A percentile compares a stretch with the other conserved stretches of the same genome.
Conservation (phyloP, 1,140 invertebrate species). For the Tribolium castaneum region DNA sequence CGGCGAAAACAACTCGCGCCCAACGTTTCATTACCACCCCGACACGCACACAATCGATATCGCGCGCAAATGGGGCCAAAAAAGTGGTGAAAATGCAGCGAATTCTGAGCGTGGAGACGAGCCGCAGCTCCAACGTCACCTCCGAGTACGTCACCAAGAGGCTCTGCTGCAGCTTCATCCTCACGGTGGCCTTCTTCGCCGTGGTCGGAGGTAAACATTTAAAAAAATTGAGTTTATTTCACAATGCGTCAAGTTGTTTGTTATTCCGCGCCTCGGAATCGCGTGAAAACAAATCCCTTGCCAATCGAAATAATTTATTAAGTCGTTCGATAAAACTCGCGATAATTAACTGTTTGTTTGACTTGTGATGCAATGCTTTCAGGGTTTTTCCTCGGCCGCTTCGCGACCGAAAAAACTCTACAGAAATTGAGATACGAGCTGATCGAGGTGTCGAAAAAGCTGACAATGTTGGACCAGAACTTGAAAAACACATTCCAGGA, state of each 20-base stretch:
- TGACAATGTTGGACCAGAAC: conserved; percentile 34
- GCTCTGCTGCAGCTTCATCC: conserved; percentile 66
- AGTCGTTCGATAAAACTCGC: neutral
- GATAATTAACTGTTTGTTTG: conserved; percentile 20
- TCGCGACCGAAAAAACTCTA: conserved; percentile 62
- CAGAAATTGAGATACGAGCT: conserved; percentile 40
- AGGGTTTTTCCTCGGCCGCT: conserved; percentile 65
- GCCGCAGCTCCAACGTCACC: conserved; percentile 38
- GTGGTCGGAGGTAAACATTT: conserved; percentile 62
- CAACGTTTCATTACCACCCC: conserved; percentile 28
- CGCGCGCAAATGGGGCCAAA: neutral
- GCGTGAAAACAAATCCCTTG: conserved; percentile 11
- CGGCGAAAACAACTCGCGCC: neutral
- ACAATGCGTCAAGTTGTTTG: neutral
- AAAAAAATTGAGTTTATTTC: neutral
- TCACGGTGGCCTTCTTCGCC: conserved; percentile 66
- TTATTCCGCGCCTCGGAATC: neutral
- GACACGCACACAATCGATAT: neutral
- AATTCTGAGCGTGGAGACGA: conserved; percentile 52
- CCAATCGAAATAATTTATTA: conserved; percentile 7
- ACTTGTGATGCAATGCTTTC: conserved; percentile 7
- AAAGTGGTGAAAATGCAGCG: conserved; percentile 47
- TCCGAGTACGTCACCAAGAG: conserved; percentile 67
- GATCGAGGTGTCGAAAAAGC: conserved; percentile 37
- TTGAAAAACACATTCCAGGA: conserved; percentile 39